These are phyloP conservation scores for Chironomus tepperi DNA, from an alignment of 1,140 invertebrate species.

Conservation along the genomic window DNA sequence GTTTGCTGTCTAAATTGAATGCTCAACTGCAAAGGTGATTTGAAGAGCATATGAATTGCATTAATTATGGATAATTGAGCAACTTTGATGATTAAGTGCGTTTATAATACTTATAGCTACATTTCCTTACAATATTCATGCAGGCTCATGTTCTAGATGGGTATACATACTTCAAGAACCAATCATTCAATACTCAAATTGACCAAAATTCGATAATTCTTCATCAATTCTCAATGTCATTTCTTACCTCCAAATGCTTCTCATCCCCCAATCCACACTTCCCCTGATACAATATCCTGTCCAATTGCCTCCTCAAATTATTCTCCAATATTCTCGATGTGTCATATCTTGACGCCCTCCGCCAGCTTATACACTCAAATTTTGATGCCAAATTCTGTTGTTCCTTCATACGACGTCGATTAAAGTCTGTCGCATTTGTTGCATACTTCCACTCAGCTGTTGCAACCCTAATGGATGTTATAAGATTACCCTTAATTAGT, in stretches of 20 bases:
- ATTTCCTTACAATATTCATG: too few relatives aligned
- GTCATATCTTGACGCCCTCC: conserved; percentile 56
- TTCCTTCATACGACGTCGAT: conserved; percentile 61
- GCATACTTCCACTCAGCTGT: conserved; percentile 66
- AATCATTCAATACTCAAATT: conserved; percentile 27
- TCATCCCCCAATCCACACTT: conserved; percentile 62
- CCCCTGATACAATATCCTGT: conserved; percentile 58
- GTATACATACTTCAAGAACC: too few relatives aligned
- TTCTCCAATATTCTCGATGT: conserved; percentile 58
- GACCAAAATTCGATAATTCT: too few relatives aligned
- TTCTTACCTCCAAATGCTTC: conserved; percentile 59
- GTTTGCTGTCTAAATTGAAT: too few relatives aligned
- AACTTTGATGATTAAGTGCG: too few relatives aligned
- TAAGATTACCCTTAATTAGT: not conserved
- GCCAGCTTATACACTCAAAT: conserved; percentile 65
- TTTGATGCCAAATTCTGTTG: conserved; percentile 58
- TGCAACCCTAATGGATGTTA: conserved; percentile 44
- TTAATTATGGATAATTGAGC: too few relatives aligned
- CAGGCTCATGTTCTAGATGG: too few relatives aligned
- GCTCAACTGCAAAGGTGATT: too few relatives aligned
- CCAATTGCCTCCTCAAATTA: conserved; percentile 57
- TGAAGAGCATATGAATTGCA: too few relatives aligned
- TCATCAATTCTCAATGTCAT: too few relatives aligned
- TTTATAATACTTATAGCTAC: too few relatives aligned
- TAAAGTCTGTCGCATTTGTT: conserved; percentile 66